Evolutionary conservation across 1,140 invertebrate species (phyloP), one percentile per base, ranked within the genome.

Genomic region (Trialeurodes vaporariorum): DNA sequence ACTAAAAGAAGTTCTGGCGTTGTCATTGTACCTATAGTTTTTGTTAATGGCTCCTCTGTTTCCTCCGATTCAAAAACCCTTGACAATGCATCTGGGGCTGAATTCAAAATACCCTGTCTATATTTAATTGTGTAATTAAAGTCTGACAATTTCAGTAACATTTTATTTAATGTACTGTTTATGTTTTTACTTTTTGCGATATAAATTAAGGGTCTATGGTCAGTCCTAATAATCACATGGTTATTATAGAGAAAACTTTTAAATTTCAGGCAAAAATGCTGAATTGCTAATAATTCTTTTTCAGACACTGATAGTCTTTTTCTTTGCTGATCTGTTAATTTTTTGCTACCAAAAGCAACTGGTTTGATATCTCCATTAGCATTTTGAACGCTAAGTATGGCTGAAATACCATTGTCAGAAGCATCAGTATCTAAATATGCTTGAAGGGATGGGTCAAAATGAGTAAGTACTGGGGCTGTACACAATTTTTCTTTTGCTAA

Each of bases 391-490:
- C 75, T 70, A 72, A 80, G 59, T 69, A 68, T 12, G 75, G 69
- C 21, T 76, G 77, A 78, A 62, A 78, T 59, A 24, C 73, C 77
- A 67, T 68, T 68, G 68, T 74, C 71, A 12, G 72, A 75, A 21
- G 72, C 71, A 70, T 80, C 77, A 22, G 72, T 70, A 61, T 73
- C 73, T 22, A 79, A 64, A 2, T 70, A 49, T 25, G 77, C 71
- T 23, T 68, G 27, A 25, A 71, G 67, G 63, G 70, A 69, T 23
- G 68, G 25, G 69, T 77, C 72, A 73, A 71, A 79, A 64, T 65
- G 40, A 65, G 25, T 13, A 12, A 65, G 59, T 24, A 21, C 26
- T 24, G 49, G 25, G 1, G 27, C 34, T 12, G 40, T 65, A 65
- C 64, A 66, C 11, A 68, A 25, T 68, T 25, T 26, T 1, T 24